These are phyloP conservation scores for Meandrusa payeni DNA, from an alignment of 2,888 invertebrate species.

Conservation along the genomic window DNA sequence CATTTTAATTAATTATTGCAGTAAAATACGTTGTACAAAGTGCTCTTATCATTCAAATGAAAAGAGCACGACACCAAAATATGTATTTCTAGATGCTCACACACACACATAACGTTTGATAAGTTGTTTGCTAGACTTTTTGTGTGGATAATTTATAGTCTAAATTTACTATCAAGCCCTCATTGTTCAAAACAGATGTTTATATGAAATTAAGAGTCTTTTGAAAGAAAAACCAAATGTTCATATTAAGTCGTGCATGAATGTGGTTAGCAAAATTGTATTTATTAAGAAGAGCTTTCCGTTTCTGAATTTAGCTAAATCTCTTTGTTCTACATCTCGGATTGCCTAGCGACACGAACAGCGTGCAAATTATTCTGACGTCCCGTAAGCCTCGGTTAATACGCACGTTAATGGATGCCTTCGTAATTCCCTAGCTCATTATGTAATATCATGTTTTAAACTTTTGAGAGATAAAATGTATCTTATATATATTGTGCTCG, in stretches of 20 bases:
- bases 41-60: too few species aligned
- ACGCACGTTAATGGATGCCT: constrained; percentile 41
- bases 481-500: too few species aligned
- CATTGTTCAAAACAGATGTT: not conserved
- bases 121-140: too few species aligned
- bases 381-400: constrained; percentile 38
- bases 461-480: not conserved
- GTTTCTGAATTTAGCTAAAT: constrained; percentile 4
- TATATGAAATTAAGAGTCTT: too few species aligned
- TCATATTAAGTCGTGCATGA: not conserved
- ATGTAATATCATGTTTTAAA: not conserved
- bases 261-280: too few species aligned
- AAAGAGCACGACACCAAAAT: too few species aligned
- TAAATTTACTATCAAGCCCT: too few species aligned
- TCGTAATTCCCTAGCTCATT: constrained; percentile 10
- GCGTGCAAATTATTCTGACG: constrained; percentile 36
- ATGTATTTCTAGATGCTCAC: too few species aligned
- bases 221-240: too few species aligned
- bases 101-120: too few species aligned
- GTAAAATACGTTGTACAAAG: too few species aligned
- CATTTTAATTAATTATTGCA: constrained; percentile 40
- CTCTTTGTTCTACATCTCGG: constrained; percentile 15
- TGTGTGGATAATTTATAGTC: too few species aligned
- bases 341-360: constrained; percentile 16
- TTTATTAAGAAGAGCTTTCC: not conserved